Percentiles rank a stretch among this genome's conserved stretches.
Conservation (phyloP, 1,140 invertebrate species). For the Radopholus similis region DNA sequence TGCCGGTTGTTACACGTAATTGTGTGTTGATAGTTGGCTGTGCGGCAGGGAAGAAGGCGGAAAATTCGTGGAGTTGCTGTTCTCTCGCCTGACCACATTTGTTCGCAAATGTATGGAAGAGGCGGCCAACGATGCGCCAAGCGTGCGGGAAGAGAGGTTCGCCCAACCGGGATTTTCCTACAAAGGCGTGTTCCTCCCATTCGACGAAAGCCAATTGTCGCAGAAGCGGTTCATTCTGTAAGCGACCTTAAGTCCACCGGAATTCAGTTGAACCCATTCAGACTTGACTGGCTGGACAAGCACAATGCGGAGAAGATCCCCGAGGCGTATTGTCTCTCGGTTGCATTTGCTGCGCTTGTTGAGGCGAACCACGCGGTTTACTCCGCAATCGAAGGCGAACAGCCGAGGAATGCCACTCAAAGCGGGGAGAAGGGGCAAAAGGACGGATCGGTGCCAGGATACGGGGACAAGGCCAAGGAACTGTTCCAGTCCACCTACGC, state of each 20-base stretch:
- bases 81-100: conserved; percentile 61
- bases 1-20: conserved; percentile 70
- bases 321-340: conserved; percentile 89
- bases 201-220: conserved; percentile 40
- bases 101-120: conserved; percentile 34
- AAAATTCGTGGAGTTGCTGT: conserved; percentile 67
- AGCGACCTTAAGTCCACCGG: conserved; percentile 8
- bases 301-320: conserved; percentile 83
- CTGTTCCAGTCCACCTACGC: conserved; percentile 91
- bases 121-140: neutral
- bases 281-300: conserved; percentile 89
- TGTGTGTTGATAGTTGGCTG: conserved; percentile 66
- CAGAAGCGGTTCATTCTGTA: conserved; percentile 38
- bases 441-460: neutral
- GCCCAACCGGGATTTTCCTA: conserved; percentile 33
- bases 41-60: conserved; percentile 61
- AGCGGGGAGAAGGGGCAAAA: neutral
- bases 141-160: conserved; percentile 1
- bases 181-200: conserved; percentile 41
- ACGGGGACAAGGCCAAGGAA: conserved; percentile 67
- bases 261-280: conserved; percentile 62
- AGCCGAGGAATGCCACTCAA: neutral
- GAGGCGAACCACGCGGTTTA: conserved; percentile 68
- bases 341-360: conserved; percentile 83
- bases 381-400: conserved; percentile 38